Percentiles rank a stretch among this genome's conserved stretches.
Evolutionary conservation across 2,113 vertebrate genomes (phyloP).

Genomic region (Pseudorectes ferrugineus): DNA sequence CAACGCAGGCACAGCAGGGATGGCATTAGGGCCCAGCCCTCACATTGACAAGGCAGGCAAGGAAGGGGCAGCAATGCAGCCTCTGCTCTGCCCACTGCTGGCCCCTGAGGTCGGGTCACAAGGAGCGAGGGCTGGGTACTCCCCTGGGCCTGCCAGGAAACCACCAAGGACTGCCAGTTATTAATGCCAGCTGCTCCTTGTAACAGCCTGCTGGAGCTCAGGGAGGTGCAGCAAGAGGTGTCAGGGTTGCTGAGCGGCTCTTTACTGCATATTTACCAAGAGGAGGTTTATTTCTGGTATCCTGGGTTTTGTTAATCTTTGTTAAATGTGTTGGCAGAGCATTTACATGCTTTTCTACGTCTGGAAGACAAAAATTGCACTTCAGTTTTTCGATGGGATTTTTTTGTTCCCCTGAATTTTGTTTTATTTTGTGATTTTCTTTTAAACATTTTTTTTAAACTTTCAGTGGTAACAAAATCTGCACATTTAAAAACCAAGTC

Average conservation of each 20-base stretch:
- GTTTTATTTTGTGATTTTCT: not conserved
- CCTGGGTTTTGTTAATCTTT: not conserved
- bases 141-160: not conserved
- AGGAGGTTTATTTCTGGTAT: not conserved
- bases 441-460: not conserved
- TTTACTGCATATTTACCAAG: not conserved
- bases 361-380: not conserved
- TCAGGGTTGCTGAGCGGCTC: not conserved
- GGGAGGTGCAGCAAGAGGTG: not conserved
- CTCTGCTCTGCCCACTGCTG: not conserved
- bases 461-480: not conserved
- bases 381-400: not conserved
- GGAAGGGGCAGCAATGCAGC: not conserved
- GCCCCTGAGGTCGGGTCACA: fast-evolving
- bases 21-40: not conserved
- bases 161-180: not conserved
- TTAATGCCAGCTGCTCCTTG: not conserved
- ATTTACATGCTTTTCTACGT: not conserved
- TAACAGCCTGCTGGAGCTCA: fast-evolving
- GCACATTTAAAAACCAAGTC: not conserved
- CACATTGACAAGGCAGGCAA: fast-evolving
- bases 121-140: not conserved
- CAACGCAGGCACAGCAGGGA: not conserved
- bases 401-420: not conserved
- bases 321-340: not conserved